Base-by-base conservation (phyloP, 2,797 vertebrate genomes). In the Aplochiton taeniatus region DNA sequence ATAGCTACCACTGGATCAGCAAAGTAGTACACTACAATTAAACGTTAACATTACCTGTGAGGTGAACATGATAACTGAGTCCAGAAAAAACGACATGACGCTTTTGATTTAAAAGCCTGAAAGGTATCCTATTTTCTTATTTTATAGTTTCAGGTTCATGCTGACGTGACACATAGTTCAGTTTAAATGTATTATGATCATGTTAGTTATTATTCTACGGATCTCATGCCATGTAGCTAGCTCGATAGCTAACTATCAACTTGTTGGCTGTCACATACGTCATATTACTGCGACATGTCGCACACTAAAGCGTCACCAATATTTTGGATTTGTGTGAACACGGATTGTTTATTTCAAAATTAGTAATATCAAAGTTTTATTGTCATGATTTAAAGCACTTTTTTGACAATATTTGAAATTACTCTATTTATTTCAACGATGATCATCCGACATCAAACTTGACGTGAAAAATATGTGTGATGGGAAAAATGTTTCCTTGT, bases 51-150 rank as follows among this genome's bases (percentile, higher is more conserved):
- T n/a, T 91, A 97, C 96, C 95, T 98, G 97, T 4, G 96, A 98
- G 64, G 95, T 96, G 86, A 97, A 92, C 95, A 97, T 96, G 74
- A 98, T 95, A 80, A 96, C 87, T 11, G 96, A 97, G 73, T 98
- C 97, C 65, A 97, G 88, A 20, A 98, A 84, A 85, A 98, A 98
- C 69, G 95, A 97, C 96, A 98, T 98, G 82, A 43, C 58, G 81
- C 51, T 48, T 46, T 42, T 56, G 12, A 11, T 10, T 13, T 16
- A 5, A 61, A 55, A 52, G 12, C 59, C 52, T 70, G 58, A 12
- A 68, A 17, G 71, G 52, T 54, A 11, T 42, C 1, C 0, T 44
- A 71, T 65, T 48, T 17, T 18, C 14, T 4, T 31, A 46, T 16
- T 59, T 8, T 12, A 20, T 47, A 13, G 0, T 8, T 20, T 16